Base-by-base conservation (phyloP, 1,140 invertebrate species). In the Nymphalis io region DNA sequence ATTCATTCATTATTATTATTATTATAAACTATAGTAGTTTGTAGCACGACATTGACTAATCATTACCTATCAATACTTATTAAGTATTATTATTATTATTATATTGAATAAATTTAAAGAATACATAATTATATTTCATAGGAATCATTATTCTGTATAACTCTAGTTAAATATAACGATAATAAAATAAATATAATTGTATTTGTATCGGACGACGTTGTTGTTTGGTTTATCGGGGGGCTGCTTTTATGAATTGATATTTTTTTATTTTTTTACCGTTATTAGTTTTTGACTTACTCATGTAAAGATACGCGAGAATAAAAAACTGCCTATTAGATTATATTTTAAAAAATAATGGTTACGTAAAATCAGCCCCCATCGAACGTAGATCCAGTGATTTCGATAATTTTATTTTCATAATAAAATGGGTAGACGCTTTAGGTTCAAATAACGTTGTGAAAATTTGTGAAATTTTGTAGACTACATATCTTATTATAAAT, bases 71-170 rank as follows among this genome's bases (percentile, higher is more conserved):
- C 85, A 82, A 90, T 91, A 91, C 87, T 90, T 90, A 92, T 90
- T 91, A 92, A 90, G 85, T 91, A 91, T 89, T 89, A 90, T 90
- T 88, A 88, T 88, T 76, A 82, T 86, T 87, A 89, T 88, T 83
- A 81, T 89, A 92, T 88, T 90, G 85, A 88, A 89, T 91, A 89
- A 90, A 90, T 90, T 87, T 88, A 90, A 92, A 88, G 81, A 90
- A 91, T 89, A 86, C 88, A 90, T 90, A 92, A 92, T 92, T 92
- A 92, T 92, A 92, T 92, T 92, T 92, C 90, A 92, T 92, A 92
- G 90, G 91, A 92, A 92, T 92, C 90, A 92, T 92, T 92, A 92
- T 92, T 92, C 92, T 92, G 91, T 92, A 92, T 92, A 92, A 92
- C 89, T 92, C 89, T 92, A 92, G 92, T 92, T 92, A 92, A 92